Percentiles rank a stretch among this genome's conserved stretches.
Evolutionary conservation across 2,797 vertebrate genomes (phyloP).

Genomic region (Microchirus variegatus): DNA sequence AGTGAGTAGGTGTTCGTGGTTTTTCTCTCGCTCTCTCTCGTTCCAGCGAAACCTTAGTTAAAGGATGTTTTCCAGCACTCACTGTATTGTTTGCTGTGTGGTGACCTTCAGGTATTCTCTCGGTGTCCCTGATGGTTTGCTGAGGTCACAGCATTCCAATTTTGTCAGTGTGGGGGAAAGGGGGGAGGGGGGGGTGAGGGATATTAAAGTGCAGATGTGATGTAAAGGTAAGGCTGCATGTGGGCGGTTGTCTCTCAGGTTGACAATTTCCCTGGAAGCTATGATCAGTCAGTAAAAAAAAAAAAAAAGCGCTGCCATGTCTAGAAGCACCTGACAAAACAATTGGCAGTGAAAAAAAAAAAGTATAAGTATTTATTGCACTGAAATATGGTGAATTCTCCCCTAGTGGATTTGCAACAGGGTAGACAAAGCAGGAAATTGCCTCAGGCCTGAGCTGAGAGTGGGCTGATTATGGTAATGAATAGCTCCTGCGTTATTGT

Average conservation of each 20-base stretch:
- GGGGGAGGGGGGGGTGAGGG: neutral
- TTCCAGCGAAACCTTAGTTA: conserved; percentile 4
- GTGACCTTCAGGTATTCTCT: conserved; percentile 41
- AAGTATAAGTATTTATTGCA: conserved; percentile 13
- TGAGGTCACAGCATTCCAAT: conserved; percentile 16
- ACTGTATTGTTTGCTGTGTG: neutral
- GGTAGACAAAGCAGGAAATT: too few relatives aligned
- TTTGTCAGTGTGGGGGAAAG: neutral
- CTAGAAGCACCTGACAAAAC: too few relatives aligned
- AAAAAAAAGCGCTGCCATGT: neutral
- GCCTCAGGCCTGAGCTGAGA: too few relatives aligned
- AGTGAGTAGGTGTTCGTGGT: conserved; percentile 22
- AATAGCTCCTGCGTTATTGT: too few relatives aligned
- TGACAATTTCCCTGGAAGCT: conserved; percentile 44
- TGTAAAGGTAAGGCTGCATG: conserved; percentile 39
- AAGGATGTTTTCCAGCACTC: conserved; percentile 37
- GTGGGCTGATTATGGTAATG: too few relatives aligned
- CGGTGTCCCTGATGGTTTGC: conserved; percentile 25
- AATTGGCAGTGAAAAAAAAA: conserved; percentile 38
- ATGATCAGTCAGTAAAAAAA: conserved; percentile 31
- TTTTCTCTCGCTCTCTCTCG: neutral
- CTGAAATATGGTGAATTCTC: neutral
- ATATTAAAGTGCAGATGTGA: conserved; percentile 41
- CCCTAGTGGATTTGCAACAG: neutral
- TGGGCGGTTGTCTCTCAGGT: conserved; percentile 51